Evolutionary conservation across 2,797 vertebrate species (phyloP), one percentile per base, ranked within the genome.

Genomic region (Gymnoscopelus microlampas): DNA sequence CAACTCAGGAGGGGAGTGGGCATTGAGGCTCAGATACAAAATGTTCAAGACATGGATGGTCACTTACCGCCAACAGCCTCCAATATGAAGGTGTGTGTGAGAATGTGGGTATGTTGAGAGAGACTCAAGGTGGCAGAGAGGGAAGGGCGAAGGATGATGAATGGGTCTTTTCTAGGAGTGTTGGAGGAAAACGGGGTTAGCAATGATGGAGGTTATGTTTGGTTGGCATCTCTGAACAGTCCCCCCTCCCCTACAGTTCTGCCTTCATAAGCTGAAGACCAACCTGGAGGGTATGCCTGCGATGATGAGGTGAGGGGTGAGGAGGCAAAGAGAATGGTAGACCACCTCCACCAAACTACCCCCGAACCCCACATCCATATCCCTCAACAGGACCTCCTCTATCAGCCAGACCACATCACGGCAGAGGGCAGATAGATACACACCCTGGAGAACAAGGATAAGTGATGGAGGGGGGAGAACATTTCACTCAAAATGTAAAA

Each of bases 51-150:
- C 54, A 64, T 49, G 49, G 3, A 61, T 68, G 73, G 62, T 64
- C 53, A 82, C 93, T 94, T 79, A 97, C 97, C 97, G 10, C 95
- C 97, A 51, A 96, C 88, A 0, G 95, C 94, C 87, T 98, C 96
- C 0, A 85, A 76, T 74, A 95, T 90, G 49, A 97, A 97, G 66
- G 93, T 64, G 0, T 95, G 94, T 29, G 83, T 89, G 66, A 95
- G 86, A 10, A 71, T 74, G 0, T 91, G 62, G 0, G 95, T 92
- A 73, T 93, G 92, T 13, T 10, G 68, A 8, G 82, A 71, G 58
- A 97, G 92, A 53, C 91, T 84, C 2, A 77, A 71, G 10, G 82
- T 67, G 10, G 94, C 85, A 0, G 78, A 80, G 0, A 79, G 87
- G 0, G 89, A 92, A 2, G 68, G 70, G 63, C 68, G 26, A 0